Percentiles rank a stretch among this genome's conserved stretches.
phyloP scores from a whole-genome alignment of 2,113 vertebrate species.

The Pyrgilauda ruficollis region DNA sequence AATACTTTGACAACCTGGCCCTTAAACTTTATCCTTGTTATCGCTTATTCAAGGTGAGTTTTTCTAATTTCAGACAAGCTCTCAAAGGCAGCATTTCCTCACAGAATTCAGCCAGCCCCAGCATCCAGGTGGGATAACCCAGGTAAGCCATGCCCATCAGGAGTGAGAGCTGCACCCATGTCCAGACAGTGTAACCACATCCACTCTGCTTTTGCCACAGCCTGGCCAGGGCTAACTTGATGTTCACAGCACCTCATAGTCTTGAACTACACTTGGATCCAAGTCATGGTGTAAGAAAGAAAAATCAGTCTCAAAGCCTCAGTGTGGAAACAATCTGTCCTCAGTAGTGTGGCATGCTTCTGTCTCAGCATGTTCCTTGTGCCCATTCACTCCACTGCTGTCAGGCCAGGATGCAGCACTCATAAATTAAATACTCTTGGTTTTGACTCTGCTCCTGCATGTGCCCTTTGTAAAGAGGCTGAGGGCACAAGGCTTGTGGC shows the following conservation, averaged over 20 bases:
- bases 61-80: background rate
- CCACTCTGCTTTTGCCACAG: background rate
- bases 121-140: rapidly evolving
- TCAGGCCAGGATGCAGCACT: background rate
- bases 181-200: background rate
- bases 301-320: background rate
- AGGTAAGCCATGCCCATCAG: background rate
- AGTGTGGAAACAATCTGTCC: background rate
- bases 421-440: background rate
- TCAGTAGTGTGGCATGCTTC: background rate
- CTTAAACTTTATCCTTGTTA: background rate
- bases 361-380: background rate
- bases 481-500: background rate
- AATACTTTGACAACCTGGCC: background rate
- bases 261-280: background rate
- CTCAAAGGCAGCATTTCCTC: background rate
- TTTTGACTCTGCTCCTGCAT: background rate
- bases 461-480: background rate
- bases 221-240: background rate
- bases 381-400: background rate
- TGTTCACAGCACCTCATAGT: background rate
- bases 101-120: background rate
- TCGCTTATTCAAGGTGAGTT: background rate
- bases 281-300: background rate
- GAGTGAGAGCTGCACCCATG: background rate